Conservation (phyloP, 2,888 invertebrate species). For the Tachina fera region DNA sequence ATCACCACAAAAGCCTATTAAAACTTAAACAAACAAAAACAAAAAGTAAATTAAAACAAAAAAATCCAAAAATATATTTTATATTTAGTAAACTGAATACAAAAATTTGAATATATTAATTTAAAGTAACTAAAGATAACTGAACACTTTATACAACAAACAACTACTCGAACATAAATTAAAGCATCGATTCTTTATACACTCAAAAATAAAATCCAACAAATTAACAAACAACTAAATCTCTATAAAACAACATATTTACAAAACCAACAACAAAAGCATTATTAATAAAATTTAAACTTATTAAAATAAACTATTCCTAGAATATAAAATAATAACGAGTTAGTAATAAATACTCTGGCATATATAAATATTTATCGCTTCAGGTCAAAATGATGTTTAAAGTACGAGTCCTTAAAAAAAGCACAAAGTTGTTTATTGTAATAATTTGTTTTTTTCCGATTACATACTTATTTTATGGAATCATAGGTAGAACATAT, state of each 20-base stretch:
- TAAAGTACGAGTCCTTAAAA: conserved; percentile 17
- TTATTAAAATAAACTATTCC: conserved; percentile 30
- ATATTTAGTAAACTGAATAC: conserved; percentile 55
- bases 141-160: conserved; percentile 65
- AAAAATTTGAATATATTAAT: conserved; percentile 38
- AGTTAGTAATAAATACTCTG: too few species aligned
- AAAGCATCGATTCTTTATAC: conserved; percentile 69
- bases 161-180: conserved; percentile 33
- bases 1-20: conserved; percentile 66
- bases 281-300: conserved; percentile 38
- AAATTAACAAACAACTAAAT: conserved; percentile 29
- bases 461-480: not conserved
- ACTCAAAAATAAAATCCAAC: conserved; percentile 25
- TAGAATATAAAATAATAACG: conserved; percentile 15
- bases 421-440: conserved; percentile 41
- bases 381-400: conserved; percentile 61
- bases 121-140: not conserved
- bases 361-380: conserved; percentile 29
- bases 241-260: conserved; percentile 33
- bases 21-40: conserved; percentile 9
- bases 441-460: not conserved
- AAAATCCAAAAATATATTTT: conserved; percentile 45
- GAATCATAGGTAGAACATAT: too few species aligned
- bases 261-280: conserved; percentile 30
- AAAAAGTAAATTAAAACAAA: conserved; percentile 42